Conservation (phyloP, 2,888 invertebrate species). For the Argyresthia goedartella region DNA sequence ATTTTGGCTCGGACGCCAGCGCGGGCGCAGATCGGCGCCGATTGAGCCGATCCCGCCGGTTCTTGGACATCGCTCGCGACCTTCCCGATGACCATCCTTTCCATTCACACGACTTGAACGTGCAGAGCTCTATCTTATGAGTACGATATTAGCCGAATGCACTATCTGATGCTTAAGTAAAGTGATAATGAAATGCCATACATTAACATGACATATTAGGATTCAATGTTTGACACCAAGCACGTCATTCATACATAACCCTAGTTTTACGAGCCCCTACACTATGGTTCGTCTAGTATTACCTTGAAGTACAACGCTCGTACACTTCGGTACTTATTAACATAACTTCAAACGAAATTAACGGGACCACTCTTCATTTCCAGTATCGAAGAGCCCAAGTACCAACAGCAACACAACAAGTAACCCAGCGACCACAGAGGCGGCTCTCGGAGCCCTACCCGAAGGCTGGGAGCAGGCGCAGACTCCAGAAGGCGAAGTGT, state of each 20-base stretch:
- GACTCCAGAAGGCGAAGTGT: slow-evolving; percentile 87
- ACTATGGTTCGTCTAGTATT: too few relatives aligned
- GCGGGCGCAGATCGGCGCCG: slow-evolving; percentile 21
- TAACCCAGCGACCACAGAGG: slow-evolving; percentile 35
- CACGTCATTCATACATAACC: too few relatives aligned
- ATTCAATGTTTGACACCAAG: too few relatives aligned
- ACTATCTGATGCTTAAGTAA: slow-evolving; percentile 23
- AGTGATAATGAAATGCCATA: background rate
- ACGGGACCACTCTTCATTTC: slow-evolving; percentile 46
- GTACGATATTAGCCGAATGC: too few relatives aligned
- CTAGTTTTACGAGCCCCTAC: too few relatives aligned
- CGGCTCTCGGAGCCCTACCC: slow-evolving; percentile 82
- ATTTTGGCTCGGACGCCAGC: slow-evolving; percentile 18
- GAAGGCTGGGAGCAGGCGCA: slow-evolving; percentile 92
- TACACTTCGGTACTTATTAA: too few relatives aligned
- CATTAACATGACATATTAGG: too few relatives aligned
- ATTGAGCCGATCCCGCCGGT: slow-evolving; percentile 38
- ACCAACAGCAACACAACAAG: slow-evolving; percentile 29
- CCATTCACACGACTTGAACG: slow-evolving; percentile 44
- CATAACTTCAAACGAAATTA: background rate
- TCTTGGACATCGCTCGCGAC: slow-evolving; percentile 19
- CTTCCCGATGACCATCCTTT: slow-evolving; percentile 44
- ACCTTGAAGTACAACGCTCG: too few relatives aligned
- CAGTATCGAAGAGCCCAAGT: slow-evolving; percentile 70
- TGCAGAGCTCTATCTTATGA: slow-evolving; percentile 17